Conservation (phyloP, 1,140 invertebrate genomes). For the Saccostrea echinata region DNA sequence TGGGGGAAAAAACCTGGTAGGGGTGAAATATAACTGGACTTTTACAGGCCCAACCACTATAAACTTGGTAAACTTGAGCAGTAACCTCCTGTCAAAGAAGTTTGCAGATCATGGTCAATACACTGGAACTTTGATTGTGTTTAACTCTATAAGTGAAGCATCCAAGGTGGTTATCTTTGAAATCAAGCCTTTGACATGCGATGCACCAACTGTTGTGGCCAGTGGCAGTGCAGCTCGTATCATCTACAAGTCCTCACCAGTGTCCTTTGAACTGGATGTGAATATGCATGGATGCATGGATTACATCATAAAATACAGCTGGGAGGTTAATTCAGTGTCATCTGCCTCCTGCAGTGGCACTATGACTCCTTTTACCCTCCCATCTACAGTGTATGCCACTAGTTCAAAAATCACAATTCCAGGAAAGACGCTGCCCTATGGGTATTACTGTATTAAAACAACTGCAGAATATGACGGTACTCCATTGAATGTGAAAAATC, state of each 20-base stretch:
- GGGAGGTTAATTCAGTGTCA: slow-evolving; percentile 61
- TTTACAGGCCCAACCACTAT: slow-evolving; percentile 57
- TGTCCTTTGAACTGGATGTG: slow-evolving; percentile 66
- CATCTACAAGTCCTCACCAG: slow-evolving; percentile 54
- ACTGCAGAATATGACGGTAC: slow-evolving; percentile 64
- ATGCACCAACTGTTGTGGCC: slow-evolving; percentile 57
- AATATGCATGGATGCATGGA: slow-evolving; percentile 60
- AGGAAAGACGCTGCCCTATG: slow-evolving; percentile 49
- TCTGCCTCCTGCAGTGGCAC: slow-evolving; percentile 50
- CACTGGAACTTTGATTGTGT: slow-evolving; percentile 55
- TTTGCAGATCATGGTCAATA: slow-evolving; percentile 60
- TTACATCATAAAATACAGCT: slow-evolving; percentile 65
- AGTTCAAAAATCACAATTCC: slow-evolving; percentile 54
- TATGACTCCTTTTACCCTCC: slow-evolving; percentile 36
- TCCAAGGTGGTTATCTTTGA: slow-evolving; percentile 53
- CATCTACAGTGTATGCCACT: slow-evolving; percentile 44
- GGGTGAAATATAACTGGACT: slow-evolving; percentile 63
- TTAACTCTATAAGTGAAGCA: slow-evolving; percentile 61
- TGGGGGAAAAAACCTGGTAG: slow-evolving; percentile 57
- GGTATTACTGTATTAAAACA: slow-evolving; percentile 67
- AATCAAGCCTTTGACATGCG: slow-evolving; percentile 65
- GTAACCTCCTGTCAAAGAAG: slow-evolving; percentile 49
- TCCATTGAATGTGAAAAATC: slow-evolving; percentile 57
- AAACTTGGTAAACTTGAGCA: slow-evolving; percentile 35
- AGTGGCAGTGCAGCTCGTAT: slow-evolving; percentile 54